phyloP scores from a whole-genome alignment of 2,797 vertebrate species.

The Apogon hyalosoma region DNA sequence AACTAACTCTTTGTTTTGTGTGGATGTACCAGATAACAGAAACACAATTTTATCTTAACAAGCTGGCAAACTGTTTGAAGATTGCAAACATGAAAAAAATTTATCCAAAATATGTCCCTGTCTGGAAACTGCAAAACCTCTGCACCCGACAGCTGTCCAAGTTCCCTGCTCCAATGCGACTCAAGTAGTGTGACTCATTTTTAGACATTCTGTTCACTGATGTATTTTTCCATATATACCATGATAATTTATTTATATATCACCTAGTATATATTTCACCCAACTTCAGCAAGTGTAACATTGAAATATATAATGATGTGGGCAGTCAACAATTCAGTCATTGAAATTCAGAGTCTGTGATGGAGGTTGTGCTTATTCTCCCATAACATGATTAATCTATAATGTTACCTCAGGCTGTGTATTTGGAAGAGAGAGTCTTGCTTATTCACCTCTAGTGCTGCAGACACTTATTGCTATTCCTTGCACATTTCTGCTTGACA shows the following conservation, averaged over 20 bases:
- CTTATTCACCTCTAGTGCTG: conserved; percentile 74
- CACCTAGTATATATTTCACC: conserved; percentile 38
- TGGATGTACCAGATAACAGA: conserved; percentile 3
- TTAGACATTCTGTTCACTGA: conserved; percentile 7
- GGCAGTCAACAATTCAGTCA: conserved; percentile 67
- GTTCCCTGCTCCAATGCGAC: conserved; percentile 15
- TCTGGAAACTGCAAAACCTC: conserved; percentile 13
- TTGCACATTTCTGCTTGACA: conserved; percentile 75
- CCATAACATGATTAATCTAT: conserved; percentile 82
- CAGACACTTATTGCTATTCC: conserved; percentile 74
- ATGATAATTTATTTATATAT: conserved; percentile 37
- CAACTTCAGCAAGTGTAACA: conserved; percentile 16
- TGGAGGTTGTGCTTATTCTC: conserved; percentile 69
- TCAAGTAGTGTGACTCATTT: conserved; percentile 7
- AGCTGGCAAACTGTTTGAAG: conserved; percentile 7
- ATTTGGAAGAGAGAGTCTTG: conserved; percentile 69
- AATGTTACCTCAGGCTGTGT: conserved; percentile 82
- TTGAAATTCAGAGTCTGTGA: conserved; percentile 72
- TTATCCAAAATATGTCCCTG: conserved; percentile 23
- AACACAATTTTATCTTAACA: conserved; percentile 5
- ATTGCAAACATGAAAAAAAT: conserved; percentile 11
- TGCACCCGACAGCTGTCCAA: conserved; percentile 30
- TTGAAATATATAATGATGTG: conserved; percentile 57
- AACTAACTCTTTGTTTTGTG: conserved; percentile 14
- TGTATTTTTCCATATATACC: conserved; percentile 3